Conservation (phyloP, 2,797 vertebrate species). For the Lutjanus campechanus region DNA sequence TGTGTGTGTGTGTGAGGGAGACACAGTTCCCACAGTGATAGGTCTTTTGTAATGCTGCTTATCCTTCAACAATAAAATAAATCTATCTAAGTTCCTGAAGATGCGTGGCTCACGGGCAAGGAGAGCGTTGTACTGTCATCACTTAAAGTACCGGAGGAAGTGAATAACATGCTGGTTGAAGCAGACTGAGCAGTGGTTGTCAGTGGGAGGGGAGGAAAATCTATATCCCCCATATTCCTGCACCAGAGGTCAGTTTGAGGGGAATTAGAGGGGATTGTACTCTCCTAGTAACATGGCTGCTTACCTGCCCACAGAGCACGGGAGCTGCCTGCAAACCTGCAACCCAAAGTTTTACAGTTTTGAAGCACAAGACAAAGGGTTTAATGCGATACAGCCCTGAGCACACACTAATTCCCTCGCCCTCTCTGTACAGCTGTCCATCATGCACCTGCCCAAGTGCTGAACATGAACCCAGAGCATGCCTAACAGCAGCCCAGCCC, state of each 20-base stretch:
- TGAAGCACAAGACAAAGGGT: not conserved
- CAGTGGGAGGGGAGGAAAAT: conserved; percentile 6
- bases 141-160: conserved; percentile 35
- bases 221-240: conserved; percentile 26
- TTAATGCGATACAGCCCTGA: conserved; percentile 8
- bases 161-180: conserved; percentile 38
- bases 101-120: conserved; percentile 38
- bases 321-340: conserved; percentile 33
- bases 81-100: conserved; percentile 40
- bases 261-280: conserved; percentile 38
- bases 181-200: conserved; percentile 32
- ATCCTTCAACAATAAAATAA: conserved; percentile 51
- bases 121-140: conserved; percentile 24
- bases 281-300: conserved; percentile 33
- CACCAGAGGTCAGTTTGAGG: conserved; percentile 67
- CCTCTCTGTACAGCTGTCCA: conserved; percentile 42
- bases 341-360: conserved; percentile 30
- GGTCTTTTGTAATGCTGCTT: conserved; percentile 52
- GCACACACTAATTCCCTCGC: not conserved
- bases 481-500: conserved; percentile 60
- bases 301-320: conserved; percentile 41
- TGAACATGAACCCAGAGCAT: conserved; percentile 68
- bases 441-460: conserved; percentile 58
- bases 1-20: conserved; percentile 19
- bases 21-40: conserved; percentile 69